Base-by-base conservation (phyloP, 1,140 invertebrate species). In the Drosophila sulfurigaster region DNA sequence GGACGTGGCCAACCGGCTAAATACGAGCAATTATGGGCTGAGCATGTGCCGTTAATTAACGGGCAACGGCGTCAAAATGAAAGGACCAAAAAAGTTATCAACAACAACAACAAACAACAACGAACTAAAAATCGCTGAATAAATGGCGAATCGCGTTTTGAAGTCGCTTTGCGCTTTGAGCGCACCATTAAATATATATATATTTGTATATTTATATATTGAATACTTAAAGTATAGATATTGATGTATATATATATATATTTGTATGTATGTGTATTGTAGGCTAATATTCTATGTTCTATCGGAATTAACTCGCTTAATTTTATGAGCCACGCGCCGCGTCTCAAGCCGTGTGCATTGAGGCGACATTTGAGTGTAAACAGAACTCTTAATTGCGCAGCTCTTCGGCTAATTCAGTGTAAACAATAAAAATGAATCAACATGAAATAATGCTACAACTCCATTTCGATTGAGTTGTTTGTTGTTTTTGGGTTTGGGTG, bases 341-440 rank as follows among this genome's bases (percentile, higher is more conserved):
- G 38, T 10, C 38, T 11, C 28, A 8, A 32, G 8, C 16, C 49
- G 52, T 65, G 68, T 57, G 41, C 60, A 57, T 32, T 49, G 52
- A 54, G 15, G 54, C 70, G 56, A 30, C 11, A 16, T 30, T 25
- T 11, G 49, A 72, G 25, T 38, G 57, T 68, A 74, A 74, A 62
- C 71, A 74, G 41, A 68, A 74, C 57, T 68, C 46, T 62, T 74
- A 74, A 74, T 74, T 74, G 71, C 57, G 56, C 52, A 25, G 32
- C 32, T 49, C 46, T 72, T 32, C 20, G 3, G 52, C 32, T 74
- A 68, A 68, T 74, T 60, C 49, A 43, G 30, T 68, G 64, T 74
- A 68, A 74, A 68, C 64, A 74, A 67, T 59, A 59, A 56, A 73
- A 46, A 28, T 28, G 20, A 57, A 58, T 73, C 60, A 74, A 67